These are phyloP conservation scores for Paracentrotus lividus DNA, from an alignment of 53 echinoderm and acorn worm species.

Conservation along the genomic window DNA sequence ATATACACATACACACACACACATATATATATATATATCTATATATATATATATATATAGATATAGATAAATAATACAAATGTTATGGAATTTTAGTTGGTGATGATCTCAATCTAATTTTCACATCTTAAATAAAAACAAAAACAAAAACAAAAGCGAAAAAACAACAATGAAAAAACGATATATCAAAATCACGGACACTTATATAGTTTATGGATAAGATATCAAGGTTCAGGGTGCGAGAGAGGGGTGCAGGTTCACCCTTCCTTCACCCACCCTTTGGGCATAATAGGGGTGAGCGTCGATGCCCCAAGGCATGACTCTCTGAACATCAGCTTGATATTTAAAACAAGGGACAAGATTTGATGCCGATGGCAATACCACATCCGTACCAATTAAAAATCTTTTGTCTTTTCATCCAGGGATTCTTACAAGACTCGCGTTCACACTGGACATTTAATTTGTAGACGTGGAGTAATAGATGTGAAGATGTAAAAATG, in stretches of 20 bases:
- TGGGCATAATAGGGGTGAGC: not conserved
- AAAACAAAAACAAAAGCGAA: too few species aligned
- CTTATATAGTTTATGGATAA: too few species aligned
- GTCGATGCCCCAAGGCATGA: not conserved
- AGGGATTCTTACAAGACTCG: not conserved
- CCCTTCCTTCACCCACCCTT: not conserved
- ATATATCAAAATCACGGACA: too few species aligned
- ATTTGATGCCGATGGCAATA: constrained; percentile 37
- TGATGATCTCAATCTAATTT: too few species aligned
- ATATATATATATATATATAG: too few species aligned
- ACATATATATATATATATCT: too few species aligned
- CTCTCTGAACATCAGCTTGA: not conserved
- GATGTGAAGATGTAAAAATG: too few species aligned
- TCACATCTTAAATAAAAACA: too few species aligned
- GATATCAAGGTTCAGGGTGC: not conserved
- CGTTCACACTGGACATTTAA: not conserved
- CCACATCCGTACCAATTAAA: constrained; percentile 43
- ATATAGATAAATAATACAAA: too few species aligned
- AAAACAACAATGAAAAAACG: too few species aligned
- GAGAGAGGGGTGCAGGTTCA: not conserved
- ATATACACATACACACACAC: too few species aligned
- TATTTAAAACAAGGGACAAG: constrained; percentile 43
- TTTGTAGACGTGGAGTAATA: not conserved
- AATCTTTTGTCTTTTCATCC: constrained; percentile 45
- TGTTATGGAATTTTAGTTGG: too few species aligned